These are phyloP conservation scores for Euschistus heros DNA, from an alignment of 1,140 invertebrate species.

Conservation along the genomic window DNA sequence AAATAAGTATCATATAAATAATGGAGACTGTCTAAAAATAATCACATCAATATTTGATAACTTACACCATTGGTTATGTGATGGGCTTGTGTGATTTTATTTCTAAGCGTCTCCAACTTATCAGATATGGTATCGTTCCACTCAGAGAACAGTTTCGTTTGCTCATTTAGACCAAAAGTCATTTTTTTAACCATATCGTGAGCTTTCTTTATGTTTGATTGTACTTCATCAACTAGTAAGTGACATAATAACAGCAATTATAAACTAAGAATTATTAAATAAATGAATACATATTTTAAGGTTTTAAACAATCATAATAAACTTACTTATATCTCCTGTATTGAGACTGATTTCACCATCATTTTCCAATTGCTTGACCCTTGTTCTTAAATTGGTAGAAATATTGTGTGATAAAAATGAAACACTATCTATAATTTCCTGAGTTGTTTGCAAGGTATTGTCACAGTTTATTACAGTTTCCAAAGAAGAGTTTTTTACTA, in stretches of 20 bases:
- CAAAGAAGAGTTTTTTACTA: constrained; percentile 31
- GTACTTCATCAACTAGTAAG: constrained; percentile 29
- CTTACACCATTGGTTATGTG: constrained; percentile 70
- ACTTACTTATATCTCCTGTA: constrained; percentile 34
- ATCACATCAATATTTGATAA: constrained; percentile 17
- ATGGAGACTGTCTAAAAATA: background rate
- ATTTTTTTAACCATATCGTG: constrained; percentile 27
- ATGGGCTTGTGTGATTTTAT: constrained; percentile 62
- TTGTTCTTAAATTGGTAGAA: constrained; percentile 36
- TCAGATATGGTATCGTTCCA: constrained; percentile 48
- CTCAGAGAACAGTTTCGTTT: constrained; percentile 45
- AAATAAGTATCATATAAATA: background rate
- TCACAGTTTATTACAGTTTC: constrained; percentile 23
- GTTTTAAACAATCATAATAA: background rate
- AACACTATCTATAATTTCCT: constrained; percentile 33
- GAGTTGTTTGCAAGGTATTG: constrained; percentile 19
- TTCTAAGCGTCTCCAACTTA: constrained; percentile 53
- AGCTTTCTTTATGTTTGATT: constrained; percentile 29
- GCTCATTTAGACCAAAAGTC: constrained; percentile 34
- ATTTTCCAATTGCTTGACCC: constrained; percentile 42
- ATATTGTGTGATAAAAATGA: constrained; percentile 27
- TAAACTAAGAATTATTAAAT: too few relatives aligned
- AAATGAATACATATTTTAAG: background rate
- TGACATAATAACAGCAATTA: background rate
- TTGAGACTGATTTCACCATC: constrained; percentile 39